These are phyloP conservation scores for Fissipunctia ypsillon DNA, from an alignment of 2,888 invertebrate genomes.

Conservation along the genomic window DNA sequence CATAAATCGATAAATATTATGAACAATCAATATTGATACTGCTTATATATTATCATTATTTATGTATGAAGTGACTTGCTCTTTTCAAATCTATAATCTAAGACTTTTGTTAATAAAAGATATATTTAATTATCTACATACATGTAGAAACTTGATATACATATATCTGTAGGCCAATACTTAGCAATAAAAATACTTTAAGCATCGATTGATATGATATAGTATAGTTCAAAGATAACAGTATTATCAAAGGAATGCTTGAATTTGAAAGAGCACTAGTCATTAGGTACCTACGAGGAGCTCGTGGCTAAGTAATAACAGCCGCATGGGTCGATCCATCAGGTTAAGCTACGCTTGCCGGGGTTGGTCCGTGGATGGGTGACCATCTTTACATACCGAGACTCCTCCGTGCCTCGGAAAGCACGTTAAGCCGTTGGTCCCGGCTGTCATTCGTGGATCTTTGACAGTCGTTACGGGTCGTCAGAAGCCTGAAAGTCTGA, in stretches of 20 bases:
- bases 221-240: neutral
- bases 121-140: conserved; percentile 6
- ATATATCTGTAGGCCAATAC: neutral
- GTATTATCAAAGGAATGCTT: neutral
- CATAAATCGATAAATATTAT: conserved; percentile 4
- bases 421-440: too few relatives aligned
- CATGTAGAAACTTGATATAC: neutral
- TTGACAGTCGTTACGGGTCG: too few relatives aligned
- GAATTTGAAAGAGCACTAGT: too few relatives aligned
- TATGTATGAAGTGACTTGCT: conserved; percentile 4
- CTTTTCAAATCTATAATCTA: conserved; percentile 12
- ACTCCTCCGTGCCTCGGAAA: too few relatives aligned
- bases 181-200: conserved; percentile 23
- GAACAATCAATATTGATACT: neutral
- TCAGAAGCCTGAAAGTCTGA: too few relatives aligned
- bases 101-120: conserved; percentile 10
- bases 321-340: too few relatives aligned
- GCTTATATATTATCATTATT: neutral
- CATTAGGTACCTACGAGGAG: too few relatives aligned
- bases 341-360: too few relatives aligned
- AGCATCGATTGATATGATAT: neutral
- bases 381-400: too few relatives aligned
- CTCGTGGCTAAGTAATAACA: too few relatives aligned
- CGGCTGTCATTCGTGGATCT: too few relatives aligned
- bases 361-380: too few relatives aligned